Evolutionary conservation across 1,140 invertebrate genomes (phyloP).

Genomic region (Saccostrea glomerata): DNA sequence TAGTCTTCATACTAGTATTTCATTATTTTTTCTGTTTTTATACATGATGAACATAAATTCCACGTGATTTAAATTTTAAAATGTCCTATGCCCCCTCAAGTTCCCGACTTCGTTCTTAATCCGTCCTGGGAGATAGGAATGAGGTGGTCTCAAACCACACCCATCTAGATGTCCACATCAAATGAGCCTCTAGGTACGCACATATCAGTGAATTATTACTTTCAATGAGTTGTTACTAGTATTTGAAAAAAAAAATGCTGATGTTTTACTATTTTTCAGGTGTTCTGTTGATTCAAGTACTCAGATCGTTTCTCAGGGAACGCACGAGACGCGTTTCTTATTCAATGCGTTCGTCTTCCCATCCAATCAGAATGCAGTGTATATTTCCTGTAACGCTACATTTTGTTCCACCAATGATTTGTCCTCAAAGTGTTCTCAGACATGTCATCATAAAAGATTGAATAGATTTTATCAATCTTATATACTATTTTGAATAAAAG

Average conservation of each 20-base stretch:
- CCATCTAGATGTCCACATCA: too few relatives aligned
- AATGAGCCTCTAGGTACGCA: not conserved
- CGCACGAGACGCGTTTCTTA: slow-evolving; percentile 47
- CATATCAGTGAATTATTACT: not conserved
- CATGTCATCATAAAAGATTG: slow-evolving; percentile 34
- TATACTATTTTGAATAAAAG: not conserved
- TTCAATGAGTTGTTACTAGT: not conserved
- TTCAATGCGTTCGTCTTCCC: slow-evolving; percentile 57
- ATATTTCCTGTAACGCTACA: slow-evolving; percentile 50
- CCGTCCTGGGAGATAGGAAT: too few relatives aligned
- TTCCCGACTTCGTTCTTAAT: too few relatives aligned
- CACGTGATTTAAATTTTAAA: too few relatives aligned
- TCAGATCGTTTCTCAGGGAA: slow-evolving; percentile 42
- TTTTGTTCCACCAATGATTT: slow-evolving; percentile 45
- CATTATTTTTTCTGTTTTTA: too few relatives aligned
- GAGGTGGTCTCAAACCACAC: too few relatives aligned
- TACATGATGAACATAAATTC: too few relatives aligned
- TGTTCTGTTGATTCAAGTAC: slow-evolving; percentile 47
- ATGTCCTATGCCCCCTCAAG: too few relatives aligned
- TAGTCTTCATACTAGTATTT: too few relatives aligned
- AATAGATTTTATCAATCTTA: not conserved
- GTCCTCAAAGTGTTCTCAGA: slow-evolving; percentile 33
- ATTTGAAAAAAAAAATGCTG: not conserved
- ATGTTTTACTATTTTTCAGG: slow-evolving; percentile 29
- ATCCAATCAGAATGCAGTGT: slow-evolving; percentile 41